These are phyloP conservation scores for Cassiopea andromeda DNA, from an alignment of 30 jellyfish, hydroid and myxozoan genomes.

Conservation along the genomic window DNA sequence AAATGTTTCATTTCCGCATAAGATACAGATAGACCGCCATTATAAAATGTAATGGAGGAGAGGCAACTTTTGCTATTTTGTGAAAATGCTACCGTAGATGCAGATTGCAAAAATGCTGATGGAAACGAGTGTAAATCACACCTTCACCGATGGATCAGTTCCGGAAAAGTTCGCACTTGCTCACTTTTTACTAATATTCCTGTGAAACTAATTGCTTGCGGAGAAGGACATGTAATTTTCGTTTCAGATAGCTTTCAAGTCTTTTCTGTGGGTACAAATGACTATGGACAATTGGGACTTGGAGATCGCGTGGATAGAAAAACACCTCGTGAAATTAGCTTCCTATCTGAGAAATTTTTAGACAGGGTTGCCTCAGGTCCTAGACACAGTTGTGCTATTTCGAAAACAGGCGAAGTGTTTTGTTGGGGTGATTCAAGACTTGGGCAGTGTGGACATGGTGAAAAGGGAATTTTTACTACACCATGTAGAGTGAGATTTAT, in stretches of 20 bases:
- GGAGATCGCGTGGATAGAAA: constrained; percentile 84
- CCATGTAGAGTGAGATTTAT: constrained; percentile 86
- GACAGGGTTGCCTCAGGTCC: constrained; percentile 82
- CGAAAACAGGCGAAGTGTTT: constrained; percentile 80
- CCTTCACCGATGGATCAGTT: constrained; percentile 61
- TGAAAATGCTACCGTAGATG: neutral
- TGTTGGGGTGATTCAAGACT: constrained; percentile 99
- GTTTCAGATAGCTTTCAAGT: constrained; percentile 70
- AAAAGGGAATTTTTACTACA: constrained; percentile 85
- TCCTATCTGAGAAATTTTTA: constrained; percentile 52
- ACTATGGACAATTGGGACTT: constrained; percentile 94
- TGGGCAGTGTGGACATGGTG: constrained; percentile 98
- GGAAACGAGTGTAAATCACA: constrained; percentile 45
- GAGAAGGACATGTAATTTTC: constrained; percentile 80
- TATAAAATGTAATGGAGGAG: constrained; percentile 4
- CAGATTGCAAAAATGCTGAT: constrained; percentile 1
- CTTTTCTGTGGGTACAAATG: constrained; percentile 86
- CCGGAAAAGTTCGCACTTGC: constrained; percentile 21
- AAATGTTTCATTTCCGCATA: no score
- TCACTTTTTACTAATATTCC: constrained; percentile 50
- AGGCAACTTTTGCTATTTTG: neutral
- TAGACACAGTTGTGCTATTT: constrained; percentile 84
- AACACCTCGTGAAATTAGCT: constrained; percentile 54
- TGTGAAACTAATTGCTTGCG: constrained; percentile 85
- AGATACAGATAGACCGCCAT: neutral